Percentiles rank a stretch among this genome's conserved stretches.
Conservation (phyloP, 2,888 invertebrate genomes). For the Abrostola tripartita region DNA sequence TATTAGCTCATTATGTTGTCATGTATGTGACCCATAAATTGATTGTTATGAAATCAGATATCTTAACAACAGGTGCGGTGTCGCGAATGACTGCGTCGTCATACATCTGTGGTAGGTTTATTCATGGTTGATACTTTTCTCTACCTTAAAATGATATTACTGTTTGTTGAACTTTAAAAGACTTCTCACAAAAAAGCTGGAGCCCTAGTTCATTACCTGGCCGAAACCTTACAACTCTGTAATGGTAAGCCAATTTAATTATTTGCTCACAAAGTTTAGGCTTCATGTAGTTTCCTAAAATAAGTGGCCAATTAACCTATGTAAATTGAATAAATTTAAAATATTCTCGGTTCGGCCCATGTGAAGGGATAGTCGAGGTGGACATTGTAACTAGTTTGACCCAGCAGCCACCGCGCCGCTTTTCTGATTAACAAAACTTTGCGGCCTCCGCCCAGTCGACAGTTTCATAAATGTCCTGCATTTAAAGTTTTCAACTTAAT, state of each 20-base stretch:
- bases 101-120: background rate
- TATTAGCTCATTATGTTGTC: too few species aligned
- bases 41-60: too few species aligned
- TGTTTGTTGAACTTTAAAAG: conserved; percentile 6
- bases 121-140: background rate
- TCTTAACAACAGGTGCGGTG: background rate
- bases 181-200: conserved; percentile 1
- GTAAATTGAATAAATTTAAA: conserved; percentile 80
- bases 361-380: conserved; percentile 71
- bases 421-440: conserved; percentile 84
- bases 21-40: too few species aligned
- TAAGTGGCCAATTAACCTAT: conserved; percentile 74
- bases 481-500: conserved; percentile 74
- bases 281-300: conserved; percentile 62
- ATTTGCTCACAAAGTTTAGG: conserved; percentile 41
- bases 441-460: conserved; percentile 64
- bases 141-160: background rate
- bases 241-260: conserved; percentile 42
- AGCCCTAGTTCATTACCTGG: background rate
- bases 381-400: conserved; percentile 76
- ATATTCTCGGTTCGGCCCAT: conserved; percentile 68
- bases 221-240: conserved; percentile 6
- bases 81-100: background rate
- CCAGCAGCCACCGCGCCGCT: conserved; percentile 60
- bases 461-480: conserved; percentile 73